Evolutionary conservation across 2,113 vertebrate species (phyloP).

Genomic region (Eubucco bourcierii): DNA sequence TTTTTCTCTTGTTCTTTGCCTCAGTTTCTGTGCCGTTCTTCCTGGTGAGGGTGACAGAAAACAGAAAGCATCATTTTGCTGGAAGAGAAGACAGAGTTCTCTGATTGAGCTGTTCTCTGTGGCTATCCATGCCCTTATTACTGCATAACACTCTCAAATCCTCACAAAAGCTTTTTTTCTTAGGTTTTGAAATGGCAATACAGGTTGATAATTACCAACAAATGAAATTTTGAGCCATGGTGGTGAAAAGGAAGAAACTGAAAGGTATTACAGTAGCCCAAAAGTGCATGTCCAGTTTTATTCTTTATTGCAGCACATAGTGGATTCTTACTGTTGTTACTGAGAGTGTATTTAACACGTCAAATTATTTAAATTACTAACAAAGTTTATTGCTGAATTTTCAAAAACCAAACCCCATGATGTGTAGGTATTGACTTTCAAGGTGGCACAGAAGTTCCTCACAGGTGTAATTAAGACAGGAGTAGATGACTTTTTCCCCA

Average conservation of each 20-base stretch:
- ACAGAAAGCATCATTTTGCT: neutral
- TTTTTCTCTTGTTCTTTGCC: neutral
- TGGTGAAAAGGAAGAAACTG: neutral
- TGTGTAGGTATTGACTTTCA: neutral
- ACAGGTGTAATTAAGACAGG: neutral
- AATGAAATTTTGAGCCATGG: neutral
- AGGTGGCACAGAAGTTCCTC: neutral
- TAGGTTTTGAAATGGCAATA: neutral
- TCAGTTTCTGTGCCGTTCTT: constrained; percentile 1
- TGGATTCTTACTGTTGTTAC: neutral
- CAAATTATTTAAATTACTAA: constrained; percentile 24
- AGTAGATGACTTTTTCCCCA: neutral
- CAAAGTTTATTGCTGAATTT: constrained; percentile 12
- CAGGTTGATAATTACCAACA: neutral
- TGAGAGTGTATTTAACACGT: neutral
- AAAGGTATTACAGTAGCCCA: neutral
- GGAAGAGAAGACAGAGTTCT: neutral
- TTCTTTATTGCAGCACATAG: neutral
- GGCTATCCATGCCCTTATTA: neutral
- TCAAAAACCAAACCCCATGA: neutral
- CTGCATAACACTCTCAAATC: neutral
- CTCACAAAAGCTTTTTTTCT: neutral
- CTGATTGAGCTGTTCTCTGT: neutral
- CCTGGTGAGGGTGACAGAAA: neutral
- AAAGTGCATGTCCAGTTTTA: neutral